Evolutionary conservation across 1,140 invertebrate genomes (phyloP).

Genomic region (Sycophaga agraensis): DNA sequence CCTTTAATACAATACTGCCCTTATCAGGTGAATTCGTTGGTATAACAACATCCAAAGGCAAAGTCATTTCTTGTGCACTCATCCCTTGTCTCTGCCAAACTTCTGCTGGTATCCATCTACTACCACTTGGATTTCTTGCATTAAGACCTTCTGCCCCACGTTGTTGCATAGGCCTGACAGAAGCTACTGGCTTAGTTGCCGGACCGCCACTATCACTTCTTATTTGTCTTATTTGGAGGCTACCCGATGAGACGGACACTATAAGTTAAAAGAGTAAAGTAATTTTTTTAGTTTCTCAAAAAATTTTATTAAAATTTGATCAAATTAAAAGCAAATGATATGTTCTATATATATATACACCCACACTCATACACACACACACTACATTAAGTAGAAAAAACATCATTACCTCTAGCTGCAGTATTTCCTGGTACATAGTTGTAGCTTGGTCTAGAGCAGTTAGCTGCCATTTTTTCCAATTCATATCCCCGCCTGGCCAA

Average conservation of each 20-base stretch:
- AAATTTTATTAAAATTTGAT: too few species aligned
- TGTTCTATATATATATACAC: too few species aligned
- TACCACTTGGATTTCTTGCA: constrained; percentile 58
- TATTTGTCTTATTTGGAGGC: constrained; percentile 54
- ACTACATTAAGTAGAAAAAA: too few species aligned
- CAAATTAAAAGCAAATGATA: too few species aligned
- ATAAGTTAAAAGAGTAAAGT: too few species aligned
- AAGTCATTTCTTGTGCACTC: constrained; percentile 90
- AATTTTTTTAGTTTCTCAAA: too few species aligned
- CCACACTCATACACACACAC: too few species aligned
- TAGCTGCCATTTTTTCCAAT: constrained; percentile 85
- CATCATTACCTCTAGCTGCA: constrained; percentile 49
- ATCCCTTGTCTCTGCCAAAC: constrained; percentile 90
- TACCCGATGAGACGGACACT: constrained; percentile 41
- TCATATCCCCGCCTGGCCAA: constrained; percentile 93
- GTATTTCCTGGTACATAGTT: constrained; percentile 57
- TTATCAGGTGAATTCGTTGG: constrained; percentile 88
- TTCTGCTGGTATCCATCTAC: constrained; percentile 81
- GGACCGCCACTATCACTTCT: constrained; percentile 47
- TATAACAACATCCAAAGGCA: constrained; percentile 88
- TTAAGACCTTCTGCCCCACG: constrained; percentile 52
- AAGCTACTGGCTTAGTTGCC: constrained; percentile 58
- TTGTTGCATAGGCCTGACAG: constrained; percentile 61
- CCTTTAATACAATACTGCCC: constrained; percentile 83
- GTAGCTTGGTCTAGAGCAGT: constrained; percentile 55